Percentiles rank a stretch among this genome's conserved stretches.
Conservation (phyloP, 2,888 invertebrate genomes). For the Drosophila hamatofila region DNA sequence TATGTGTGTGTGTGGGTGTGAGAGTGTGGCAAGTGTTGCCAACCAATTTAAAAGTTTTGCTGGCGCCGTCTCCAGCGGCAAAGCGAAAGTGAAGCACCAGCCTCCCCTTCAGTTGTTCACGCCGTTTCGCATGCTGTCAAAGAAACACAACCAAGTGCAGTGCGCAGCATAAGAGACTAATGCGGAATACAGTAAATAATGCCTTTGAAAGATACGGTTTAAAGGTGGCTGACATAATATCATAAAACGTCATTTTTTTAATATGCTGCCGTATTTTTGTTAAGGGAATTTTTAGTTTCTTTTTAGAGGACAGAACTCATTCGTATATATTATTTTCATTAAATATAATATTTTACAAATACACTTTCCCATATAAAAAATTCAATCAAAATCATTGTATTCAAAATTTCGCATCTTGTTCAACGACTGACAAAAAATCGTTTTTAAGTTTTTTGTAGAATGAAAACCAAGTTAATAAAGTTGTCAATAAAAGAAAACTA, state of each 20-base stretch:
- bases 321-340: no score
- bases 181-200: constrained; percentile 47
- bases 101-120: constrained; percentile 45
- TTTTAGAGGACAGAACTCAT: no score
- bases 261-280: no score
- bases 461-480: no score
- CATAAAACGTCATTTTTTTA: neutral
- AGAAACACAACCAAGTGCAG: constrained; percentile 66
- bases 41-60: constrained; percentile 79
- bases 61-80: constrained; percentile 56
- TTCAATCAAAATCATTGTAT: neutral
- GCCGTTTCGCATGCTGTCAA: constrained; percentile 64
- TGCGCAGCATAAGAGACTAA: constrained; percentile 30
- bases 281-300: no score
- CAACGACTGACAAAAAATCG: no score
- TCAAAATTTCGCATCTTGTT: no score
- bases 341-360: no score
- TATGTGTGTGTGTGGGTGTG: constrained; percentile 46
- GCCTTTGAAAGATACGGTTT: neutral
- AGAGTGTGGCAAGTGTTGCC: constrained; percentile 70
- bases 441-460: no score
- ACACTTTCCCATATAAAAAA: neutral
- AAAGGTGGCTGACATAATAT: neutral
- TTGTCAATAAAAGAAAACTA: no score
- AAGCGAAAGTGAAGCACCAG: constrained; percentile 74